These are phyloP conservation scores for Pheosia gnoma DNA, from an alignment of 2,888 invertebrate species.

Conservation along the genomic window DNA sequence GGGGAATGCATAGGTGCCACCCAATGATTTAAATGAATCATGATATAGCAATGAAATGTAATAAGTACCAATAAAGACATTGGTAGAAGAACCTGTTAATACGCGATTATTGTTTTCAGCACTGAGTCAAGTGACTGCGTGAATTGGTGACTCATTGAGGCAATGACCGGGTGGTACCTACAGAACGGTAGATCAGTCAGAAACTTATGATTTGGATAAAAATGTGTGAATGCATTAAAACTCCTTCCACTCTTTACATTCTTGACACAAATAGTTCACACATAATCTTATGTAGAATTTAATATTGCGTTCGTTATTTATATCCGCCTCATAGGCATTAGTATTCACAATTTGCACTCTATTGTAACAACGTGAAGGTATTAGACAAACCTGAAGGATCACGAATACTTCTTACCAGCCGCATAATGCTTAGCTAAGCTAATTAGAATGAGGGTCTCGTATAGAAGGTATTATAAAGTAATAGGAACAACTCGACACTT, in stretches of 20 bases:
- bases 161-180: constrained; percentile 50
- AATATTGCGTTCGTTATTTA: neutral
- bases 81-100: constrained; percentile 44
- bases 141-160: constrained; percentile 69
- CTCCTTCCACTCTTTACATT: too few species aligned
- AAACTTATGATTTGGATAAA: constrained; percentile 33
- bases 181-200: constrained; percentile 43
- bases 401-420: constrained; percentile 34
- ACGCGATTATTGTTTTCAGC: constrained; percentile 49
- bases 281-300: too few species aligned
- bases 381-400: constrained; percentile 26
- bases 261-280: too few species aligned
- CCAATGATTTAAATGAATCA: neutral
- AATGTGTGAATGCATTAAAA: neutral
- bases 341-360: constrained; percentile 12
- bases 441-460: constrained; percentile 70
- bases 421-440: constrained; percentile 54
- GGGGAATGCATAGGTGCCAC: too few species aligned
- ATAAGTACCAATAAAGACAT: constrained; percentile 24
- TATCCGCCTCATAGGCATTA: constrained; percentile 1
- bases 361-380: constrained; percentile 27
- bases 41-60: neutral
- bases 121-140: constrained; percentile 41
- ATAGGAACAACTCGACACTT: constrained; percentile 40
- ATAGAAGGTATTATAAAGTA: constrained; percentile 51